Evolutionary conservation across 2,888 invertebrate genomes (phyloP).

Genomic region (Germaria angustata): DNA sequence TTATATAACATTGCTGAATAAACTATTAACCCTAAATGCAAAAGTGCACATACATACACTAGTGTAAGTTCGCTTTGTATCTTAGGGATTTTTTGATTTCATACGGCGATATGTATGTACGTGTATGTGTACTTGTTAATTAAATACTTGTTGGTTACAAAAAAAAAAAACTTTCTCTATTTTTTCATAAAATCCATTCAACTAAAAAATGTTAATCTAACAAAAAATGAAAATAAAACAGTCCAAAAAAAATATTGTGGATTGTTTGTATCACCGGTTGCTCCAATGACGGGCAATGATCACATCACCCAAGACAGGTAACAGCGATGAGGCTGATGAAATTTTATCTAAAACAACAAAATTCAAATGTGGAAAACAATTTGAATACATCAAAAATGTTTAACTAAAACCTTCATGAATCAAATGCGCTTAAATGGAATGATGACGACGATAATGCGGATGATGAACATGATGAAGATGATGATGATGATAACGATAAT

Average conservation of each 20-base stretch:
- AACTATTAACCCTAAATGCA: too few relatives aligned
- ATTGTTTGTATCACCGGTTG: not conserved
- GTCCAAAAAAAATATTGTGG: not conserved
- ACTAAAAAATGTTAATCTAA: not conserved
- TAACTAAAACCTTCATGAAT: conserved; percentile 15
- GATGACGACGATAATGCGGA: not conserved
- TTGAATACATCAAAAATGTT: not conserved
- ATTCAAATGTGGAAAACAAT: not conserved
- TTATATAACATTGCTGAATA: too few relatives aligned
- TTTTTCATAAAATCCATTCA: not conserved
- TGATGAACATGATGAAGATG: not conserved
- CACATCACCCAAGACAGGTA: not conserved
- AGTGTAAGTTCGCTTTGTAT: too few relatives aligned
- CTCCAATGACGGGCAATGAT: not conserved
- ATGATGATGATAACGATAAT: not conserved
- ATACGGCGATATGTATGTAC: not conserved
- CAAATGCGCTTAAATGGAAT: conserved; percentile 21
- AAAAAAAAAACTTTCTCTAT: not conserved
- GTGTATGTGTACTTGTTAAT: not conserved
- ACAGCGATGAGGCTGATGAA: not conserved
- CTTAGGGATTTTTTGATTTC: too few relatives aligned
- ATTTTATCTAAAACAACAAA: conserved; percentile 16
- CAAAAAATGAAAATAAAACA: too few relatives aligned
- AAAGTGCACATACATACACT: too few relatives aligned
- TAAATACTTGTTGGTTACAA: not conserved